Base-by-base conservation (phyloP, 2,888 invertebrate genomes). In the Hofmannophila pseudospretella region DNA sequence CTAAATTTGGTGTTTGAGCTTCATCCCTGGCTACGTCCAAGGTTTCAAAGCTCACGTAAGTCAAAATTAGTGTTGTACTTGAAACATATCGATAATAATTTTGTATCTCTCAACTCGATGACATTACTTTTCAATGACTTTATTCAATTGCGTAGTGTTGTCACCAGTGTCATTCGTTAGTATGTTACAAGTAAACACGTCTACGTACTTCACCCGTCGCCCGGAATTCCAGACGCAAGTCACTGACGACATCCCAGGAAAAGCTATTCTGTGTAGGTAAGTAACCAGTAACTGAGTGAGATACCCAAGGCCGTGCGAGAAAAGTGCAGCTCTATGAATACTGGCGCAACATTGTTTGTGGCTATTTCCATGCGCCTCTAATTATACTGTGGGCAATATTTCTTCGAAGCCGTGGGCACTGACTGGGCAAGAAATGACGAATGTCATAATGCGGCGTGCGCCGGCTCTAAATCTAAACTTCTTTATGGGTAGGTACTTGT, bases 311-410 rank as follows among this genome's bases (percentile, higher is more conserved):
- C 52, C 76, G 54, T 43, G 46, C 67, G 49, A 71, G 74, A 76
- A 78, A 77, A 79, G 68, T 70, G 58, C 56, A 54, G 48, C 52
- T 55, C 60, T 64, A 70, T 67, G 71, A 67, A 72, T 68, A 59
- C 53, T 56, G 54, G 59, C 60, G 58, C 60, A 66, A 69, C 63
- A 67, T 61, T 73, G 71, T 72, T 67, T 67, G 64, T 57, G 48
- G 51, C 65, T 66, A 61, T 66, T 69, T 62, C 55, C 54, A 62
- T 58, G 59, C 54, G 53, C 46, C 57, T 60, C 69, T 75, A 76
- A 67, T 69, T 70, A 68, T 72, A 69, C 58, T 51, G 54, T 49
- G 53, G 40, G 63, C 52, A 60, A 58, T 62, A 58, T 63, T 61
- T 59, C 41, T 51, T 51, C 54, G 57, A 55, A 54, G 39, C 39